Conservation (phyloP, 1,140 invertebrate species). For the Heliothis virescens region DNA sequence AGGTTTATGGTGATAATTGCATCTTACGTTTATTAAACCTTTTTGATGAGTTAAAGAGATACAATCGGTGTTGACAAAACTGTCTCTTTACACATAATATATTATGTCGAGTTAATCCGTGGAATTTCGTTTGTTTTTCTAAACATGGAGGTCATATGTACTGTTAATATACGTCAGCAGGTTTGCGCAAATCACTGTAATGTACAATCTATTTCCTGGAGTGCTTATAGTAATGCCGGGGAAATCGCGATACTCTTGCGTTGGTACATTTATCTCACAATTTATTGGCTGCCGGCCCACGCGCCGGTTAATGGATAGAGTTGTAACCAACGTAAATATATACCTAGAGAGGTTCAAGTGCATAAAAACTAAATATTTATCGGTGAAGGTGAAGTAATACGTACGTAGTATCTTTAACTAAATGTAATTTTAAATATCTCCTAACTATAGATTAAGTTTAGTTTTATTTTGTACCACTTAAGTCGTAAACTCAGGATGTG, state of each 20-base stretch:
- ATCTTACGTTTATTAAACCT: conserved; percentile 8
- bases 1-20: neutral
- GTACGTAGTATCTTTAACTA: neutral
- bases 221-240: conserved; percentile 34
- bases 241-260: conserved; percentile 51
- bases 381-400: conserved; percentile 41
- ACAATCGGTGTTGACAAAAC: too few relatives aligned
- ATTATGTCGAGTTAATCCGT: neutral
- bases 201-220: conserved; percentile 50
- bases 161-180: conserved; percentile 22
- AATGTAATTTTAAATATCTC: conserved; percentile 1
- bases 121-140: neutral
- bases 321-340: conserved; percentile 50
- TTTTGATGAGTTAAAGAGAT: neutral
- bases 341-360: conserved; percentile 50
- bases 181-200: conserved; percentile 22
- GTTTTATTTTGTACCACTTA: neutral
- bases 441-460: neutral
- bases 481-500: neutral
- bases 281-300: conserved; percentile 60
- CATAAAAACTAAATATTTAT: conserved; percentile 53
- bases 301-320: conserved; percentile 54
- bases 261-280: conserved; percentile 53
- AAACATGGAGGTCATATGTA: conserved; percentile 1
- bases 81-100: too few relatives aligned